phyloP scores from a whole-genome alignment of 2,113 vertebrate species.

The Symphodus melops region DNA sequence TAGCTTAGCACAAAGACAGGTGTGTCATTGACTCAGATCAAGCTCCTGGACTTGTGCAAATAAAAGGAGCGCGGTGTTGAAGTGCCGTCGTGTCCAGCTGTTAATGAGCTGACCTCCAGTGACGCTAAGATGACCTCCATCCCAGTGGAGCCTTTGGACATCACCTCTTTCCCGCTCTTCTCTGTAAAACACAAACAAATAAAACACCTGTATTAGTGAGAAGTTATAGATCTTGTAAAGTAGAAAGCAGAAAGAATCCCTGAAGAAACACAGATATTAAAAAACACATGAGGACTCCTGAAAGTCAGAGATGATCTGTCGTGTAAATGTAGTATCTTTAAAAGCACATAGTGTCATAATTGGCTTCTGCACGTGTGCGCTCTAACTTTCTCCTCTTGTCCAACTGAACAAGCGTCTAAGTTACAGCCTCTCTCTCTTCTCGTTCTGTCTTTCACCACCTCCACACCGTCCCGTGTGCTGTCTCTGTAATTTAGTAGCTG shows the following conservation, averaged over 20 bases:
- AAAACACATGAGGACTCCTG: too few species aligned
- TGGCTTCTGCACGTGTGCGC: background rate
- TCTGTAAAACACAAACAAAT: slow-evolving; percentile 83
- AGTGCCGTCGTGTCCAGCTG: background rate
- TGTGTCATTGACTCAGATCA: background rate
- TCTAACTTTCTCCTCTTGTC: background rate
- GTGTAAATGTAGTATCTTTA: background rate
- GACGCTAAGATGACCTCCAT: slow-evolving; percentile 93
- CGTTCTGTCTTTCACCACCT: slow-evolving; percentile 3
- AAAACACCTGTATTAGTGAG: background rate
- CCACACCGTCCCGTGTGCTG: background rate
- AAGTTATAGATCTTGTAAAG: background rate
- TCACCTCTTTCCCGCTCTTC: slow-evolving; percentile 96
- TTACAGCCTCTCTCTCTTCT: background rate
- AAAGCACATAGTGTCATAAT: background rate
- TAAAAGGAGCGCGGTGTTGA: background rate
- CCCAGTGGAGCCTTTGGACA: slow-evolving; percentile 93
- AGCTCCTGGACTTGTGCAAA: background rate
- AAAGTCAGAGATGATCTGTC: background rate
- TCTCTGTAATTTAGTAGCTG: slow-evolving; percentile 40
- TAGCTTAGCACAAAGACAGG: background rate
- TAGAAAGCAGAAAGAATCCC: background rate
- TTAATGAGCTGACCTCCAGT: slow-evolving; percentile 87
- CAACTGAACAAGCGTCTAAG: background rate
- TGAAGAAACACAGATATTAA: background rate